Percentiles rank a stretch among this genome's conserved stretches.
Conservation (phyloP, 2,113 vertebrate species). For the Sula dactylatra region DNA sequence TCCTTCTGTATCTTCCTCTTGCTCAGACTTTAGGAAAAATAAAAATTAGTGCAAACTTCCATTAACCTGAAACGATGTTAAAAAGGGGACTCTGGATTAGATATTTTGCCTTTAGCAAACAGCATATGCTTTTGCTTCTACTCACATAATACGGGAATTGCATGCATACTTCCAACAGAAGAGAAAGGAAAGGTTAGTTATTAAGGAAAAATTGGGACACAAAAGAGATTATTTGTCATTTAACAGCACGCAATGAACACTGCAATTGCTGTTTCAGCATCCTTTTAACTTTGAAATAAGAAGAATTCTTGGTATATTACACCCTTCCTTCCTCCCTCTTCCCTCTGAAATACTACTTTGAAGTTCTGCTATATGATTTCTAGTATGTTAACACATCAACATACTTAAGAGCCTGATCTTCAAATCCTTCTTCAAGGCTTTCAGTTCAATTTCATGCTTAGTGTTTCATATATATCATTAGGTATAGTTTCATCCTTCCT, state of each 20-base stretch:
- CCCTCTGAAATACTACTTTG: background rate
- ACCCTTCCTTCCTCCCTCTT: background rate
- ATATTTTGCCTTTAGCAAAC: background rate
- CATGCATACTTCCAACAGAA: background rate
- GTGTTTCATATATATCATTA: background rate
- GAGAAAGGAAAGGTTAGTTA: background rate
- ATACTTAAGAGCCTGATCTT: background rate
- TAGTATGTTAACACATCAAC: background rate
- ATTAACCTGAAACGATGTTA: background rate
- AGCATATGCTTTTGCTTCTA: background rate
- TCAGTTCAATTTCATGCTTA: background rate
- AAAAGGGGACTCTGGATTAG: background rate
- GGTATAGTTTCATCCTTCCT: background rate
- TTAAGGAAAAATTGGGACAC: background rate
- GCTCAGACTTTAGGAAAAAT: background rate
- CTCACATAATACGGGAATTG: background rate
- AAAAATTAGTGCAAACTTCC: background rate
- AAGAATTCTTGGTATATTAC: background rate
- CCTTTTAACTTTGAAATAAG: background rate
- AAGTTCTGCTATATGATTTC: background rate
- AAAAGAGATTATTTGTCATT: background rate
- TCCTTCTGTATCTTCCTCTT: background rate
- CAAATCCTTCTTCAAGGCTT: background rate
- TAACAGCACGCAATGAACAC: background rate
- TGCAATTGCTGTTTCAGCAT: background rate